Percentiles rank a stretch among this genome's conserved stretches.
Evolutionary conservation across 1,140 invertebrate genomes (phyloP).

Genomic region (Aphelenchoides besseyi): DNA sequence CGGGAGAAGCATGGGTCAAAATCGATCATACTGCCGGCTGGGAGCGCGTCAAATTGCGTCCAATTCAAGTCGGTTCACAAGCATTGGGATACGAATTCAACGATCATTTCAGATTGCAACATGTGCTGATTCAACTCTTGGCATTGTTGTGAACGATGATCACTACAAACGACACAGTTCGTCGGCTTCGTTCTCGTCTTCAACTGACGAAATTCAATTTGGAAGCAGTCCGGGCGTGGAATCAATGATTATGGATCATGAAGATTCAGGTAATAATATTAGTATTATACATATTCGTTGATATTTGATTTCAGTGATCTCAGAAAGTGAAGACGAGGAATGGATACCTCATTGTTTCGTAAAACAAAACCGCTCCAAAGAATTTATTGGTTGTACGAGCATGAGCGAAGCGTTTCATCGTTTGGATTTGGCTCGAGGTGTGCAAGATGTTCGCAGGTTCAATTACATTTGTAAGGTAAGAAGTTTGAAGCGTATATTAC

Average conservation of each 20-base stretch:
- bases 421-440: slow-evolving; percentile 86
- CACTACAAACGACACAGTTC: slow-evolving; percentile 15
- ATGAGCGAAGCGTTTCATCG: slow-evolving; percentile 88
- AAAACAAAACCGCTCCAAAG: slow-evolving; percentile 81
- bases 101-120: slow-evolving; percentile 21
- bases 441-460: slow-evolving; percentile 85
- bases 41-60: slow-evolving; percentile 82
- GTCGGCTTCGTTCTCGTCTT: slow-evolving; percentile 27
- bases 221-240: background rate
- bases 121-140: slow-evolving; percentile 25
- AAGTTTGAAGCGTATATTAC: slow-evolving; percentile 3
- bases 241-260: background rate
- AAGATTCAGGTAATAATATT: background rate
- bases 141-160: background rate
- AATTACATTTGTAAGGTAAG: slow-evolving; percentile 85
- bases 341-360: slow-evolving; percentile 84
- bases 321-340: slow-evolving; percentile 43
- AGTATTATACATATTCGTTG: slow-evolving; percentile 5
- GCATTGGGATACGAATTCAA: slow-evolving; percentile 17
- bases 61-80: slow-evolving; percentile 39
- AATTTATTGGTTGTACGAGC: slow-evolving; percentile 90
- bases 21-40: slow-evolving; percentile 80
- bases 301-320: slow-evolving; percentile 11
- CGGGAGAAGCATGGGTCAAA: slow-evolving; percentile 95
- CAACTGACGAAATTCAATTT: slow-evolving; percentile 20